These are phyloP conservation scores for Lutjanus campechanus DNA, from an alignment of 2,797 vertebrate species.

Conservation along the genomic window DNA sequence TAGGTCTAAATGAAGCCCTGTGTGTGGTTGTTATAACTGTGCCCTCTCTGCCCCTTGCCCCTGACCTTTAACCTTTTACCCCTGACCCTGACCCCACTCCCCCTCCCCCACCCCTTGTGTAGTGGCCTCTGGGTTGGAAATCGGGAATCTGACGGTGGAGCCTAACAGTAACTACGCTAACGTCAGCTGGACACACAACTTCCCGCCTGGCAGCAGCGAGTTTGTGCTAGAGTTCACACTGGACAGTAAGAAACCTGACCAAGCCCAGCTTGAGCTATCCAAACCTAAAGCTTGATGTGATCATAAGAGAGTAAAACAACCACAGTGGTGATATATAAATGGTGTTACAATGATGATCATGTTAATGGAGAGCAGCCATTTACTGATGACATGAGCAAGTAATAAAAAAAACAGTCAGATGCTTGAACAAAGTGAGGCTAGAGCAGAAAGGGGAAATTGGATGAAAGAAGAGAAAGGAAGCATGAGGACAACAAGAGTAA, in stretches of 20 bases:
- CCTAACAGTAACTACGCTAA: constrained; percentile 98
- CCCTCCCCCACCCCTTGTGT: constrained; percentile 77
- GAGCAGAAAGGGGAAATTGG: background rate
- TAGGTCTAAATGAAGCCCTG: constrained; percentile 31
- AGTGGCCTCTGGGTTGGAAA: constrained; percentile 88
- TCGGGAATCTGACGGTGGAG: constrained; percentile 97
- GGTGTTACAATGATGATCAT: background rate
- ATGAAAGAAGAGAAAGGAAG: constrained; percentile 11
- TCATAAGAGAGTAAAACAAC: background rate
- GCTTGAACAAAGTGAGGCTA: constrained; percentile 25
- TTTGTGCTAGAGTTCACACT: constrained; percentile 98
- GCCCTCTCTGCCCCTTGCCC: constrained; percentile 63
- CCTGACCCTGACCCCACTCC: constrained; percentile 52
- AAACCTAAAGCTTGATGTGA: constrained; percentile 7
- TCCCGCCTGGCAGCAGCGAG: constrained; percentile 92
- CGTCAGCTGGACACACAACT: constrained; percentile 98
- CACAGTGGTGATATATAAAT: background rate
- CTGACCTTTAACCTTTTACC: constrained; percentile 83
- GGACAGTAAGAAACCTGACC: constrained; percentile 94
- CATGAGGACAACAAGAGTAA: background rate
- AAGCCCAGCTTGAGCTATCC: constrained; percentile 31
- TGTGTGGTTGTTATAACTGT: constrained; percentile 68
- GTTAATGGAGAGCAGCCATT: constrained; percentile 43
- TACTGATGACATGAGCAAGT: constrained; percentile 42
- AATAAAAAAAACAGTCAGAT: constrained; percentile 23